Conservation (phyloP, 2,888 invertebrate genomes). For the Melitaea athalia region DNA sequence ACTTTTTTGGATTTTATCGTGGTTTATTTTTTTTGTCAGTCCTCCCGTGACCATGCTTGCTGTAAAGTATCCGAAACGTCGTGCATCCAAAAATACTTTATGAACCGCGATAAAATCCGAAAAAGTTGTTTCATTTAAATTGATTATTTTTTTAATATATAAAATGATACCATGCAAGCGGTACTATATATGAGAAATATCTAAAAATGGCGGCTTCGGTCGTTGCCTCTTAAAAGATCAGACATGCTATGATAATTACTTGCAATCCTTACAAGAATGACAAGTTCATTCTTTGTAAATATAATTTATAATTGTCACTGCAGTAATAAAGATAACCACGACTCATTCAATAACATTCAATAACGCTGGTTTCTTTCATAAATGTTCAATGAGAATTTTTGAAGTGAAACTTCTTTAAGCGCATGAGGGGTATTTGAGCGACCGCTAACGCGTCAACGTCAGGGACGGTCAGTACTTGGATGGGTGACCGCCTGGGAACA, state of each 20-base stretch:
- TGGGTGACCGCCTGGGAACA: no score
- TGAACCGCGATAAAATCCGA: no score
- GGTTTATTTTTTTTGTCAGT: no score
- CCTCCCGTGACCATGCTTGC: no score
- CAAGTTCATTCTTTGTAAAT: slow-evolving; percentile 8
- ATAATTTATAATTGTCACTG: slow-evolving; percentile 9
- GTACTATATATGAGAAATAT: not conserved
- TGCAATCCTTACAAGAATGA: slow-evolving; percentile 18
- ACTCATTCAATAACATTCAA: not conserved
- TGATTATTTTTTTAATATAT: not conserved
- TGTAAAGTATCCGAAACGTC: no score
- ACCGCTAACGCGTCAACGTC: no score
- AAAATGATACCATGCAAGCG: not conserved
- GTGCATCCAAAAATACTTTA: no score
- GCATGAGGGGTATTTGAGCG: no score
- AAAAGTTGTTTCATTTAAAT: no score
- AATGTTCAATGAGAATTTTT: not conserved
- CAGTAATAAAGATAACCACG: not conserved
- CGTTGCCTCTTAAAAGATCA: slow-evolving; percentile 18
- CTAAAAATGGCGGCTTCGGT: slow-evolving; percentile 19
- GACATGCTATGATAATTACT: not conserved
- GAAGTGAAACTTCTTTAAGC: no score
- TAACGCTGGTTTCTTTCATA: not conserved
- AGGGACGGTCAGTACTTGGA: no score
- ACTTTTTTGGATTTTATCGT: no score